Evolutionary conservation across 2,113 vertebrate genomes (phyloP).

Genomic region (Halcyon senegalensis): DNA sequence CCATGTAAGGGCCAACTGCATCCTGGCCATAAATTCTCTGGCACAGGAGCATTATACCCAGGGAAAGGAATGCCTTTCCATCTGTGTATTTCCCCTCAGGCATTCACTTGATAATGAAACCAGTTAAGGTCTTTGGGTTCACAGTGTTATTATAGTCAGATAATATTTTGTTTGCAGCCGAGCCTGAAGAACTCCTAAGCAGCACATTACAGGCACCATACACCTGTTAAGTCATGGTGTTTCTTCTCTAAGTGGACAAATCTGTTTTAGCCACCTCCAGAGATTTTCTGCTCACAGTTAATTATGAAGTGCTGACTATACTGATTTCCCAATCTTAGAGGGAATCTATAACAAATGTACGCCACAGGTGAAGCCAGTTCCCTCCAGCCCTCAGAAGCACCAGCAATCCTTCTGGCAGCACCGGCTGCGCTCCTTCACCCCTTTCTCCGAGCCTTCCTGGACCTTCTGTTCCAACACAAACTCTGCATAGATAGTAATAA

Average conservation of each 20-base stretch:
- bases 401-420: not conserved
- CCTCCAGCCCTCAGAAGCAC: not conserved
- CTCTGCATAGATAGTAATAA: not conserved
- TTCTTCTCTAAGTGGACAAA: conserved; percentile 60
- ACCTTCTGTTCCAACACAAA: not conserved
- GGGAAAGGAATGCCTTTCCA: conserved; percentile 66
- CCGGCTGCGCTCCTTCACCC: not conserved
- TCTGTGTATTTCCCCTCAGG: conserved; percentile 64
- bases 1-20: not conserved
- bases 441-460: not conserved
- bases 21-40: conserved; percentile 57
- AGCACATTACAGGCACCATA: conserved; percentile 50
- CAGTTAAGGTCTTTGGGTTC: conserved; percentile 70
- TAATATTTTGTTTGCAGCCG: conserved; percentile 68
- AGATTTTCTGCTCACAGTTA: conserved; percentile 57
- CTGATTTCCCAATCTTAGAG: conserved; percentile 58
- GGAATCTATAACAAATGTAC: conserved; percentile 39
- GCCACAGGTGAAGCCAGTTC: conserved; percentile 15
- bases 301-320: conserved; percentile 47
- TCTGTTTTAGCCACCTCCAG: conserved; percentile 59
- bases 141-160: conserved; percentile 57
- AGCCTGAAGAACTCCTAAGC: conserved; percentile 54
- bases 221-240: conserved; percentile 53
- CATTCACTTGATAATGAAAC: conserved; percentile 69
- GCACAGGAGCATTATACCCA: conserved; percentile 53